Evolutionary conservation across 2,113 vertebrate species (phyloP).

Genomic region (Callospermophilus lateralis): DNA sequence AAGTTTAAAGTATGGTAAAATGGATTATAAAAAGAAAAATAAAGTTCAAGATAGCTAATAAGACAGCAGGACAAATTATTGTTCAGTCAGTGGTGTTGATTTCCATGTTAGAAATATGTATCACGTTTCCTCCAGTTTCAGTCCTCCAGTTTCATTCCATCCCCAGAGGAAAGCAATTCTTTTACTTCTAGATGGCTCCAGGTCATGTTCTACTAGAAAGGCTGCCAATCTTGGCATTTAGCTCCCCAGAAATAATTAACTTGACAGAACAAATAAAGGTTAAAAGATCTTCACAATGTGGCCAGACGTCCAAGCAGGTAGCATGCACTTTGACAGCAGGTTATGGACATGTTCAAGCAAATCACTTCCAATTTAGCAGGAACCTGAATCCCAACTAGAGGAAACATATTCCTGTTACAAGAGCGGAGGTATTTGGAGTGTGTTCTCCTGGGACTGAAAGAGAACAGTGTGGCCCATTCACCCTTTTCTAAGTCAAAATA

Average conservation of each 20-base stretch:
- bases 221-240: conserved; percentile 59
- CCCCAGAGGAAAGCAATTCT: conserved; percentile 42
- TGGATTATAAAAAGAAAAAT: background rate
- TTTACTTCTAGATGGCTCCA: background rate
- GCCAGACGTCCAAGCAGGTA: conserved; percentile 48
- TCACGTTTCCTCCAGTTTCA: background rate
- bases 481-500: background rate
- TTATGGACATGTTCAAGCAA: conserved; percentile 62
- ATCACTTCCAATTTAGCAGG: conserved; percentile 58
- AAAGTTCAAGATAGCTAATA: background rate
- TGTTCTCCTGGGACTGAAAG: background rate
- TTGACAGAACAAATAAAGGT: conserved; percentile 74
- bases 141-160: background rate
- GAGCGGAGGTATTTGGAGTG: background rate
- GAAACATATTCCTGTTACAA: background rate
- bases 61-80: background rate
- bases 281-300: conserved; percentile 67
- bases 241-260: conserved; percentile 67
- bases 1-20: conserved; percentile 43
- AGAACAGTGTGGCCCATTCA: background rate
- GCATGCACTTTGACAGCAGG: conserved; percentile 35
- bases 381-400: background rate
- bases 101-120: conserved; percentile 14
- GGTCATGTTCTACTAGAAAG: conserved; percentile 54
- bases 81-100: background rate